A percentile compares a stretch with the other conserved stretches of the same genome.
Evolutionary conservation across 2,797 vertebrate species (phyloP).

Genomic region (Sebastes oblongus): DNA sequence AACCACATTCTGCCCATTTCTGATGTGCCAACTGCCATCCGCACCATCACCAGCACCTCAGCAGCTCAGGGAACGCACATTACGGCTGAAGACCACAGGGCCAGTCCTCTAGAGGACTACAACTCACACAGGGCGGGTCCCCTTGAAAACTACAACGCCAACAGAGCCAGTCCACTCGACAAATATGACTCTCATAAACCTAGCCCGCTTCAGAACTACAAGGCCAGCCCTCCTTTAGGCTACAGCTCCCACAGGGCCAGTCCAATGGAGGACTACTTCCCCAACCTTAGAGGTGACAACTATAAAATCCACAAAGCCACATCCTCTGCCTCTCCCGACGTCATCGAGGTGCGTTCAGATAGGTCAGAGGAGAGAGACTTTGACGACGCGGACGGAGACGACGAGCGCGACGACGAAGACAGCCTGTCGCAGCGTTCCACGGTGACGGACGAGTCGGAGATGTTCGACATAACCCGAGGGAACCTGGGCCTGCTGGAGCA

Average conservation of each 20-base stretch:
- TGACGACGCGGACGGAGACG: constrained; percentile 72
- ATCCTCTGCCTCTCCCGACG: constrained; percentile 81
- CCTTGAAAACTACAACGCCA: constrained; percentile 37
- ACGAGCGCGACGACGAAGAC: constrained; percentile 88
- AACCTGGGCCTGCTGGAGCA: constrained; percentile 98
- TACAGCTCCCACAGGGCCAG: constrained; percentile 63
- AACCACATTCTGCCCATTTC: constrained; percentile 67
- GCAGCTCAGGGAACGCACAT: constrained; percentile 78
- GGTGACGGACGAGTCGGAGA: constrained; percentile 91
- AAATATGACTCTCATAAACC: constrained; percentile 48
- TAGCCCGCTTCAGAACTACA: constrained; percentile 53
- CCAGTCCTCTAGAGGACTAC: constrained; percentile 56
- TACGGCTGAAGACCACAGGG: constrained; percentile 71
- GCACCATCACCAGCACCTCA: constrained; percentile 71
- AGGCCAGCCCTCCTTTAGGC: constrained; percentile 56
- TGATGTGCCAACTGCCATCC: constrained; percentile 58
- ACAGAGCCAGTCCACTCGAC: constrained; percentile 38
- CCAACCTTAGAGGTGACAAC: constrained; percentile 49
- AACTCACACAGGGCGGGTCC: constrained; percentile 41
- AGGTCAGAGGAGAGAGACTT: constrained; percentile 87
- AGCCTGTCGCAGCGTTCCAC: constrained; percentile 87
- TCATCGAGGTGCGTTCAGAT: constrained; percentile 90
- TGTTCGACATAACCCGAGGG: constrained; percentile 94
- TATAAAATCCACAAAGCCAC: constrained; percentile 65
- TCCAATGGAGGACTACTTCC: constrained; percentile 66